Percentiles rank a stretch among this genome's conserved stretches.
phyloP scores from a whole-genome alignment of 2,888 invertebrate species.

The Melanchra persicariae region DNA sequence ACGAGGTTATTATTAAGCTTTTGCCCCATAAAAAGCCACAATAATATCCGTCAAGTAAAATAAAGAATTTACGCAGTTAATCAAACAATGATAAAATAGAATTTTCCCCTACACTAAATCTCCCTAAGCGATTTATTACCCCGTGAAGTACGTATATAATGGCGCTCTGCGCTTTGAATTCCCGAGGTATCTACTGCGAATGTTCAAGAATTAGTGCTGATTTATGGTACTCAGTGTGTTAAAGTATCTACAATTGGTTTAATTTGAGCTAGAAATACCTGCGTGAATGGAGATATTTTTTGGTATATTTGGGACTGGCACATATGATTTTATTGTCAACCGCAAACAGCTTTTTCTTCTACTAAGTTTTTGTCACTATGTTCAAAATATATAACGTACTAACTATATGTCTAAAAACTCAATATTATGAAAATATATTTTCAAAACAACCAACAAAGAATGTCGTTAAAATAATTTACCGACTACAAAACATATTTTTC shows the following conservation, averaged over 20 bases:
- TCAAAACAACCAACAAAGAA: background rate
- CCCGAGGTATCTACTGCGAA: slow-evolving; percentile 40
- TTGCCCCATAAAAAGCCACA: no score
- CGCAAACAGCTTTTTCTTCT: no score
- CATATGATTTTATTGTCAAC: no score
- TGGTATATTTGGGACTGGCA: background rate
- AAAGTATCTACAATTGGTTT: slow-evolving; percentile 23
- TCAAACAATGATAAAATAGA: slow-evolving; percentile 34
- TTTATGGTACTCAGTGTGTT: slow-evolving; percentile 39
- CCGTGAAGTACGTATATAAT: slow-evolving; percentile 42
- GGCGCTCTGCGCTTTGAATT: slow-evolving; percentile 35
- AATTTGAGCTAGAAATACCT: slow-evolving; percentile 7
- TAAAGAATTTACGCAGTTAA: background rate
- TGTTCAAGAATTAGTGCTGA: slow-evolving; percentile 58
- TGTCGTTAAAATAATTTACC: slow-evolving; percentile 27
- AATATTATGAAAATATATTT: background rate
- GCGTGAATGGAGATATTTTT: background rate
- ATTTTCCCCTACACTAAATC: slow-evolving; percentile 42
- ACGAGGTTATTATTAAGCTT: no score
- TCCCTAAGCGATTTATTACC: slow-evolving; percentile 51
- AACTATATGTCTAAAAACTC: background rate
- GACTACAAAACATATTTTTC: slow-evolving; percentile 12
- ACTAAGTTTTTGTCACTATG: no score
- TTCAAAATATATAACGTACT: no score
- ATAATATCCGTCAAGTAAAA: no score